Conservation (phyloP, 1,140 invertebrate genomes). For the Pseudomyrmex gracilis region DNA sequence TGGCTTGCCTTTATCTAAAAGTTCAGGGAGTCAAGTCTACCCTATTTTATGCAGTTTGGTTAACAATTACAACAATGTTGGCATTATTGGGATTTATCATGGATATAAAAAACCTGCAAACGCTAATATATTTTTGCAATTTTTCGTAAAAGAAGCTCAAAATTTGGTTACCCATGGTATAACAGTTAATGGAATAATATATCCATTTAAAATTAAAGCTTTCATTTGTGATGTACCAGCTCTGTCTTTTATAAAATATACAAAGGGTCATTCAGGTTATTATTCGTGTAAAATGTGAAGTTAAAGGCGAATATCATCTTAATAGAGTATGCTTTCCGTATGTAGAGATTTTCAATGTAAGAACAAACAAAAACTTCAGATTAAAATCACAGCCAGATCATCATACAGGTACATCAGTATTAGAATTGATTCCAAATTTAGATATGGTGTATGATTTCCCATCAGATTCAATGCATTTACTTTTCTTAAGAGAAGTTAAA, state of each 20-base stretch:
- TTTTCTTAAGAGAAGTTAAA: neutral
- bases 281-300: neutral
- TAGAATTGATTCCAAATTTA: too few species aligned
- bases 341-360: neutral
- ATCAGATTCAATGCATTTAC: constrained; percentile 16
- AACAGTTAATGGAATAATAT: neutral
- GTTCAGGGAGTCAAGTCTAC: neutral
- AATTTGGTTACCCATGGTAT: neutral
- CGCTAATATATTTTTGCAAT: neutral
- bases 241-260: constrained; percentile 4
- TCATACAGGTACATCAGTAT: too few species aligned
- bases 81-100: constrained; percentile 6
- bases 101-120: neutral
- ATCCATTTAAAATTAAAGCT: too few species aligned
- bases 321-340: neutral
- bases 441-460: constrained; percentile 14
- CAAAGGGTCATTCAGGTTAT: constrained; percentile 2
- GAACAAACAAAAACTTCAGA: too few species aligned
- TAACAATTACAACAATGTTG: neutral
- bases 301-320: neutral
- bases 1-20: constrained; percentile 1
- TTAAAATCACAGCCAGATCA: too few species aligned
- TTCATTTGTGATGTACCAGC: too few species aligned
- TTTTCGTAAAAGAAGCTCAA: neutral
- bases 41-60: neutral